phyloP scores from a whole-genome alignment of 2,797 vertebrate species.

The Poecile montanus region DNA sequence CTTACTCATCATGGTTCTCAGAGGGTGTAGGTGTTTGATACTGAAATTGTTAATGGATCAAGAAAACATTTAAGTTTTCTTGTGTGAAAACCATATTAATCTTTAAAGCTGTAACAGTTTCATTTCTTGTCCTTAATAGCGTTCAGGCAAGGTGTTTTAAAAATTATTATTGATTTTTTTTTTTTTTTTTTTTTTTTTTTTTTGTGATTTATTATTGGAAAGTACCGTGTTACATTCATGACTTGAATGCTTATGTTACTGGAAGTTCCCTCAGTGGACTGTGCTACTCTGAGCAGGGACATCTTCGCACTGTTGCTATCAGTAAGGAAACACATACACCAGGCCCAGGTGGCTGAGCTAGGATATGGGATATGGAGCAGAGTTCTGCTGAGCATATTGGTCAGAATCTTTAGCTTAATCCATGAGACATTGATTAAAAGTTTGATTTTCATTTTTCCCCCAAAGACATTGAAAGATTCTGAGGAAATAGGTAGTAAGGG shows the following conservation, averaged over 20 bases:
- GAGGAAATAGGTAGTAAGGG: neutral
- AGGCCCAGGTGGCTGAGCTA: neutral
- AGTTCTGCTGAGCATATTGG: neutral
- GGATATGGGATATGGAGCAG: neutral
- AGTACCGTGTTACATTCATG: neutral
- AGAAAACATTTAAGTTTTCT: neutral
- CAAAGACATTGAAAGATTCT: neutral
- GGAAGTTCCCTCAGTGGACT: neutral
- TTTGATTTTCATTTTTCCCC: neutral
- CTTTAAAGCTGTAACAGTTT: neutral
- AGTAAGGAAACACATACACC: accelerated
- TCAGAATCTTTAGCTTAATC: neutral
- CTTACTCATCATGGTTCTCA: neutral
- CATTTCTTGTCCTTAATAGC: neutral
- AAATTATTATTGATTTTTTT: neutral
- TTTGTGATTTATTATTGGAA: neutral
- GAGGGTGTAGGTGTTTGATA: neutral
- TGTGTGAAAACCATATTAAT: neutral
- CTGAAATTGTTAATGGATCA: neutral
- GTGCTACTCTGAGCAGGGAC: neutral
- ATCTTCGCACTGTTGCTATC: neutral
- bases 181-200: neutral
- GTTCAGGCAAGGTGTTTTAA: neutral
- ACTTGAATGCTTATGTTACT: neutral
- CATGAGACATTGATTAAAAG: neutral